These are phyloP conservation scores for Salvelinus namaycush DNA, from an alignment of 2,113 vertebrate species.

Conservation along the genomic window DNA sequence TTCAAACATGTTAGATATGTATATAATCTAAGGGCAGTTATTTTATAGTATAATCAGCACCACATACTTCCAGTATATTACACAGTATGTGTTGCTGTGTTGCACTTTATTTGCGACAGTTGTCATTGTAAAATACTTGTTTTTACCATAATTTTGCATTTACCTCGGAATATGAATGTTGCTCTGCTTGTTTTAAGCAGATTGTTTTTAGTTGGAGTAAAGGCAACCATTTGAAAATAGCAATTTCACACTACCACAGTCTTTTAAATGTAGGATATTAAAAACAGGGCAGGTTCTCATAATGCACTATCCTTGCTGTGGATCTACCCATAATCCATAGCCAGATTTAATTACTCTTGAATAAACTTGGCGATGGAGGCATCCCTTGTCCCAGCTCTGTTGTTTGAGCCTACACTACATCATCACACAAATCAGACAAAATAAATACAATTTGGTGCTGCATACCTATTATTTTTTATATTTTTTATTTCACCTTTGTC, in stretches of 20 bases:
- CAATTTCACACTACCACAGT: constrained; percentile 41
- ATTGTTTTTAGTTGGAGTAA: constrained; percentile 19
- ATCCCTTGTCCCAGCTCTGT: background rate
- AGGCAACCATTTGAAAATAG: constrained; percentile 22
- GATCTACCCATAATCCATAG: too few species aligned
- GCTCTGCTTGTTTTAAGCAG: constrained; percentile 14
- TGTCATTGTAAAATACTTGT: background rate
- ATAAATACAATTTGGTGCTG: too few species aligned
- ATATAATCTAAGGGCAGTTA: background rate
- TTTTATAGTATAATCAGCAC: background rate
- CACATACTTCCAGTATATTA: background rate
- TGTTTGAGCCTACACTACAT: background rate
- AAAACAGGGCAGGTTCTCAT: constrained; percentile 4
- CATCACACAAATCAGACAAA: too few species aligned
- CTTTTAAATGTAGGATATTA: constrained; percentile 26
- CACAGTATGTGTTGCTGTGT: background rate
- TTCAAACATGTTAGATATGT: too few species aligned
- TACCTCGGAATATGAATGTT: constrained; percentile 10
- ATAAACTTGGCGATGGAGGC: background rate
- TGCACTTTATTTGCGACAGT: background rate
- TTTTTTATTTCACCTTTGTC: too few species aligned
- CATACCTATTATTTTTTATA: too few species aligned
- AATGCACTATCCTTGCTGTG: constrained; percentile 6
- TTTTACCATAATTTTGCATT: background rate
- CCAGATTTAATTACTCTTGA: background rate